Evolutionary conservation across 2,888 invertebrate genomes (phyloP).

Genomic region (Cephonodes hylas): DNA sequence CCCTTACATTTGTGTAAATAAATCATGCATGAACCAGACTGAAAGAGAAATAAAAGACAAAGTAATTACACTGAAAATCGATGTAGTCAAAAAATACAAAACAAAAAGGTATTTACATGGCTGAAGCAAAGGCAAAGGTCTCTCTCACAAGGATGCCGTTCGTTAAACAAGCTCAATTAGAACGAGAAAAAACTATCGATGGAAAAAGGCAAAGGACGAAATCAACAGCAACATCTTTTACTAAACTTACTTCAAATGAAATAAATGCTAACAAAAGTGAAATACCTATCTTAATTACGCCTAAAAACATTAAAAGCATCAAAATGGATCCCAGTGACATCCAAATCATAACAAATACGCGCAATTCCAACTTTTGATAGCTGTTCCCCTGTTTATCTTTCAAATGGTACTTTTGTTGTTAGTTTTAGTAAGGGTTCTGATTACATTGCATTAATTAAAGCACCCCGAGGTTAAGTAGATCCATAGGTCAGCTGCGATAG

Average conservation of each 20-base stretch:
- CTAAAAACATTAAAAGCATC: neutral
- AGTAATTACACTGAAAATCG: neutral
- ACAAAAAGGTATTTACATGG: neutral
- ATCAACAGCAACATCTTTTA: neutral
- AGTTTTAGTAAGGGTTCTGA: constrained; percentile 18
- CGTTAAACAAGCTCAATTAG: neutral
- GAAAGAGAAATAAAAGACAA: neutral
- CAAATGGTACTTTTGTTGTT: constrained; percentile 19
- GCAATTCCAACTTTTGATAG: constrained; percentile 13
- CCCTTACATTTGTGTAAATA: too few species aligned
- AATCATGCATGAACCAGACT: neutral
- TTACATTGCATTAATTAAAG: constrained; percentile 18
- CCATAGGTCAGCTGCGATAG: neutral
- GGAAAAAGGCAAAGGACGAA: neutral
- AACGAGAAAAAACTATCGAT: neutral
- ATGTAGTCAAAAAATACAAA: neutral
- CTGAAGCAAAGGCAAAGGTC: neutral
- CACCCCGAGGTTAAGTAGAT: constrained; percentile 6
- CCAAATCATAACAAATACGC: constrained; percentile 8
- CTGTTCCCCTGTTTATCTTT: constrained; percentile 15
- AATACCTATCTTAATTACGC: neutral
- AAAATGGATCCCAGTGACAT: constrained; percentile 2
- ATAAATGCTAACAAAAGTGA: neutral
- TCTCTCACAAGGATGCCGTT: neutral
- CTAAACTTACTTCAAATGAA: neutral